Conservation (phyloP, 2,113 vertebrate species). For the Triplophysa tibetana region DNA sequence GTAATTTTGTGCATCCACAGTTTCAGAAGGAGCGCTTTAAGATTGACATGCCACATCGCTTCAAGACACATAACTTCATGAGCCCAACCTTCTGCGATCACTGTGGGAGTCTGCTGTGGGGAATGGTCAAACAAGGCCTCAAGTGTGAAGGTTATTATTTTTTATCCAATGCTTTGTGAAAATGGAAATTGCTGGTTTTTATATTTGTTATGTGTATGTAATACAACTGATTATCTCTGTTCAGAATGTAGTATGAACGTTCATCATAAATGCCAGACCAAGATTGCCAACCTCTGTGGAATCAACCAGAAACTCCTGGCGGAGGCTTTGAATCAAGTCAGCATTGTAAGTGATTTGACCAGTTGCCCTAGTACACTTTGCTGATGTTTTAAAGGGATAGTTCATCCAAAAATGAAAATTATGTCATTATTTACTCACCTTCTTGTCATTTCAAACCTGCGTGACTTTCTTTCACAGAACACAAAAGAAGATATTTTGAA, state of each 20-base stretch:
- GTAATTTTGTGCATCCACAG: conserved; percentile 67
- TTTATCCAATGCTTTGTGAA: neutral
- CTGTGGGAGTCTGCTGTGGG: conserved; percentile 97
- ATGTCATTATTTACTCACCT: too few relatives aligned
- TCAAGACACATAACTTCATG: conserved; percentile 96
- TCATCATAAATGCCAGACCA: conserved; percentile 95
- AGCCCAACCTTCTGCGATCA: conserved; percentile 99
- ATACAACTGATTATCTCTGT: conserved; percentile 30
- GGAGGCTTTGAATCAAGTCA: conserved; percentile 95
- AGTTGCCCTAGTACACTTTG: neutral
- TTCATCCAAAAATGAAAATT: too few relatives aligned
- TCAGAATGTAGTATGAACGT: conserved; percentile 95
- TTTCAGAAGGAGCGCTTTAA: conserved; percentile 99
- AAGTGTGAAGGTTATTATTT: conserved; percentile 92
- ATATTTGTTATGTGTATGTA: neutral
- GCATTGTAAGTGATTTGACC: conserved; percentile 76
- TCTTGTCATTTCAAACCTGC: too few relatives aligned
- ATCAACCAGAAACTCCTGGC: conserved; percentile 98
- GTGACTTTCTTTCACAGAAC: too few relatives aligned
- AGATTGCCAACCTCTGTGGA: conserved; percentile 97
- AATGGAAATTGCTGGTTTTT: neutral
- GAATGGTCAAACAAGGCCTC: conserved; percentile 93
- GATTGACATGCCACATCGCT: conserved; percentile 97
- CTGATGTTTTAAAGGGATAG: too few relatives aligned
- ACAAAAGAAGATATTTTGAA: too few relatives aligned